phyloP scores from a whole-genome alignment of 2,113 vertebrate genomes.

The Centropus bengalensis region DNA sequence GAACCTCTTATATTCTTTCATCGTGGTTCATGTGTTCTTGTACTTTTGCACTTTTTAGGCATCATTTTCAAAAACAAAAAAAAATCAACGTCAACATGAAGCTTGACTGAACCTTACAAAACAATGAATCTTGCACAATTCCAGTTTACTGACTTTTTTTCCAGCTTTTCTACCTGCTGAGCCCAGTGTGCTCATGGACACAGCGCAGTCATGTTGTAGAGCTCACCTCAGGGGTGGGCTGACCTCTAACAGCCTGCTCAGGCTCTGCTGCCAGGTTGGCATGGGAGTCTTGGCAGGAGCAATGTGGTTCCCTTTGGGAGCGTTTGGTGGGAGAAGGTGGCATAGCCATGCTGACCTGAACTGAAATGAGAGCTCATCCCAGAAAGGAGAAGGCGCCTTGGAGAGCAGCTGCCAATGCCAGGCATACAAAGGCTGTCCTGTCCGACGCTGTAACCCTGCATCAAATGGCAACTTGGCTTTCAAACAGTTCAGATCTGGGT shows the following conservation, averaged over 20 bases:
- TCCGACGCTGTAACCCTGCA: not conserved
- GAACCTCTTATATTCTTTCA: not conserved
- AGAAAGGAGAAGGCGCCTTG: not conserved
- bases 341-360: not conserved
- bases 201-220: fast-evolving
- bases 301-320: fast-evolving
- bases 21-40: not conserved
- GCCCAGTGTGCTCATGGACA: not conserved
- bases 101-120: not conserved
- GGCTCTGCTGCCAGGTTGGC: fast-evolving
- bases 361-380: not conserved
- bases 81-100: not conserved
- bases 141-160: not conserved
- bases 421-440: fast-evolving
- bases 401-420: not conserved
- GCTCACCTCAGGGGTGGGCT: not conserved
- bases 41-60: not conserved
- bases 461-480: not conserved
- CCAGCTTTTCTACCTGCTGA: not conserved
- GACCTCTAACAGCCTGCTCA: not conserved
- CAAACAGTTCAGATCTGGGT: not conserved
- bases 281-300: not conserved
- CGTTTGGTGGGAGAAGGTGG: not conserved
- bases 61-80: not conserved
- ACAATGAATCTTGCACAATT: not conserved